Conservation (phyloP, 2,888 invertebrate genomes). For the Panzeria rudis region DNA sequence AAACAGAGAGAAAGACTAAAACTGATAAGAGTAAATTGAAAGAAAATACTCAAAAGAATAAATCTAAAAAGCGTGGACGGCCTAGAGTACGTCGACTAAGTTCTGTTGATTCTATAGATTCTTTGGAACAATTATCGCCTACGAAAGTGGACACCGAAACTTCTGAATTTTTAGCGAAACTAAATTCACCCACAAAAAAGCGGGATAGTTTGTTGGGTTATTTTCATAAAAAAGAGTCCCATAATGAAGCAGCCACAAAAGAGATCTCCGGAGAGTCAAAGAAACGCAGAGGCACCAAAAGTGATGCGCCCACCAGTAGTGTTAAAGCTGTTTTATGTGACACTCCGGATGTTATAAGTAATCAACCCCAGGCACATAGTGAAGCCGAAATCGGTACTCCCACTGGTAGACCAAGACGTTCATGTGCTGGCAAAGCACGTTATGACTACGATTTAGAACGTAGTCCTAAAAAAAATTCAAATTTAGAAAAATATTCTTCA, state of each 20-base stretch:
- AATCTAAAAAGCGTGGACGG: constrained; percentile 73
- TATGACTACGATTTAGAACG: constrained; percentile 80
- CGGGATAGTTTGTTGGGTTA: constrained; percentile 87
- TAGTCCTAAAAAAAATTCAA: constrained; percentile 75
- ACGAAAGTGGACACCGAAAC: constrained; percentile 77
- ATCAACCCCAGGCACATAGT: background rate
- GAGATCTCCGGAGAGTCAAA: background rate
- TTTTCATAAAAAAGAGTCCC: constrained; percentile 84
- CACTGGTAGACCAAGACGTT: constrained; percentile 79
- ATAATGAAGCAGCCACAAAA: constrained; percentile 71
- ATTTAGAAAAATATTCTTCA: constrained; percentile 44
- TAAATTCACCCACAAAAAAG: constrained; percentile 86
- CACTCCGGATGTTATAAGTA: background rate
- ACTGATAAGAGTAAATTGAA: constrained; percentile 46
- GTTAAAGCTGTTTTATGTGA: background rate
- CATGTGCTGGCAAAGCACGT: constrained; percentile 80
- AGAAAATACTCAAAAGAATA: constrained; percentile 53
- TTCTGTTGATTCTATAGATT: constrained; percentile 73
- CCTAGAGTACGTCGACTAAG: constrained; percentile 75
- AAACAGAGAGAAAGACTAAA: constrained; percentile 47
- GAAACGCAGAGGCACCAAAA: background rate
- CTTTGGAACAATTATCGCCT: constrained; percentile 17
- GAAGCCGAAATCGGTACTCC: constrained; percentile 70
- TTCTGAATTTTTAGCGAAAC: constrained; percentile 84
- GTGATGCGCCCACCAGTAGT: constrained; percentile 4